Evolutionary conservation across 2,888 invertebrate species (phyloP).

Genomic region (Trichogramma dendrolimi): DNA sequence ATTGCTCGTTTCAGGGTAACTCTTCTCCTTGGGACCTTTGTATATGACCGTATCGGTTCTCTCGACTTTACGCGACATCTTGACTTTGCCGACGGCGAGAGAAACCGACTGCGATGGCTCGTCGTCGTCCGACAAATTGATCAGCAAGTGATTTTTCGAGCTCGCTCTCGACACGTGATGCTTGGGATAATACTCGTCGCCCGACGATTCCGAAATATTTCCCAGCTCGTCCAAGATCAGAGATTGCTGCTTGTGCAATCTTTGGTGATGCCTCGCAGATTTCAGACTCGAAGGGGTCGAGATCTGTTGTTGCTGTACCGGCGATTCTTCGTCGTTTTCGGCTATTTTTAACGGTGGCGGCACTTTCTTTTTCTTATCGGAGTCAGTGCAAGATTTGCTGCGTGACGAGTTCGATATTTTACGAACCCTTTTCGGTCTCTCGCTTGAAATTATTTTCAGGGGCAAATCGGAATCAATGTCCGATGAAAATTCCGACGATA

Average conservation of each 20-base stretch:
- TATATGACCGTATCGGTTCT: slow-evolving; percentile 44
- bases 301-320: background rate
- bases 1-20: slow-evolving; percentile 12
- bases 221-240: slow-evolving; percentile 6
- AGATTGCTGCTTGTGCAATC: slow-evolving; percentile 25
- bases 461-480: slow-evolving; percentile 25
- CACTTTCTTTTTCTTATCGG: background rate
- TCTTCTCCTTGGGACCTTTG: slow-evolving; percentile 36
- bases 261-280: slow-evolving; percentile 5
- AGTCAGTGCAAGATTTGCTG: background rate
- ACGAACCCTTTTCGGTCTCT: slow-evolving; percentile 12
- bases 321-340: background rate
- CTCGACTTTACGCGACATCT: slow-evolving; percentile 34
- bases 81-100: slow-evolving; percentile 6
- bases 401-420: slow-evolving; percentile 5
- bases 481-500: slow-evolving; percentile 25
- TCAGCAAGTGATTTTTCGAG: slow-evolving; percentile 3
- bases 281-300: background rate
- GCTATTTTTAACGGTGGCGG: background rate
- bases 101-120: slow-evolving; percentile 5
- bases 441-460: slow-evolving; percentile 14
- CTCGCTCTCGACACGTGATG: background rate
- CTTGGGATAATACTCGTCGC: slow-evolving; percentile 22
- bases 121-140: slow-evolving; percentile 17
- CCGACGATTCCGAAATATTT: slow-evolving; percentile 16